Percentiles rank a stretch among this genome's conserved stretches.
Evolutionary conservation across 2,888 invertebrate species (phyloP).

Genomic region (Glyphotaelius pellucidus): DNA sequence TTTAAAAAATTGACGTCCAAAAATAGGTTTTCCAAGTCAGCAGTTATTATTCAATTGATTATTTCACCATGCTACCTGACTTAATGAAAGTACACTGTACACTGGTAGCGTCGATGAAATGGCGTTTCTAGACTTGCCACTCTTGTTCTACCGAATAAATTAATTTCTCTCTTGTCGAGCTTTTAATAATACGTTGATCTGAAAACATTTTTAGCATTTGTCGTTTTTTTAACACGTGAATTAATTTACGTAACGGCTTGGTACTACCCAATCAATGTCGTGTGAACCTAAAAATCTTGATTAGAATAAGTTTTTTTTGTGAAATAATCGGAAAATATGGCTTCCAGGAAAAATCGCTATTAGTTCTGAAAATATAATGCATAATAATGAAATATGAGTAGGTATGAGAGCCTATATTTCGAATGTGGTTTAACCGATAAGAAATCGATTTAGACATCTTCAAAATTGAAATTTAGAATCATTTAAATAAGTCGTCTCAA

Average conservation of each 20-base stretch:
- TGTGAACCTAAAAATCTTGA: background rate
- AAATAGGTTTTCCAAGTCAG: slow-evolving; percentile 27
- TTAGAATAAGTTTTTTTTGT: background rate
- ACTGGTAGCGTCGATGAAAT: background rate
- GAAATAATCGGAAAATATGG: background rate
- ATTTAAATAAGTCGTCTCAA: too few relatives aligned
- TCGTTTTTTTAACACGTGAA: background rate
- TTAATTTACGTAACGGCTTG: background rate
- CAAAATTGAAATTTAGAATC: too few relatives aligned
- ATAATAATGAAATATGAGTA: background rate
- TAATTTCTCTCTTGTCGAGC: background rate
- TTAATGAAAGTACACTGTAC: slow-evolving; percentile 20
- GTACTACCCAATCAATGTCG: slow-evolving; percentile 2
- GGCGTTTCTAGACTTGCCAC: slow-evolving; percentile 5
- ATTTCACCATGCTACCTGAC: slow-evolving; percentile 17
- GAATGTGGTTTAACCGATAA: too few relatives aligned
- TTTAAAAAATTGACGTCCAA: slow-evolving; percentile 23
- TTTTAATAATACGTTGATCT: background rate
- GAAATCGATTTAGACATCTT: too few relatives aligned
- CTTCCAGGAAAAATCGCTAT: background rate
- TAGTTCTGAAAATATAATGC: background rate
- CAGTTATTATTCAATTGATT: slow-evolving; percentile 25
- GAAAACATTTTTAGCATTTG: background rate
- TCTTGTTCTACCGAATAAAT: background rate
- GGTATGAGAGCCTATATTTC: too few relatives aligned